Conservation (phyloP, 2,888 invertebrate species). For the Agrotis ipsilon region DNA sequence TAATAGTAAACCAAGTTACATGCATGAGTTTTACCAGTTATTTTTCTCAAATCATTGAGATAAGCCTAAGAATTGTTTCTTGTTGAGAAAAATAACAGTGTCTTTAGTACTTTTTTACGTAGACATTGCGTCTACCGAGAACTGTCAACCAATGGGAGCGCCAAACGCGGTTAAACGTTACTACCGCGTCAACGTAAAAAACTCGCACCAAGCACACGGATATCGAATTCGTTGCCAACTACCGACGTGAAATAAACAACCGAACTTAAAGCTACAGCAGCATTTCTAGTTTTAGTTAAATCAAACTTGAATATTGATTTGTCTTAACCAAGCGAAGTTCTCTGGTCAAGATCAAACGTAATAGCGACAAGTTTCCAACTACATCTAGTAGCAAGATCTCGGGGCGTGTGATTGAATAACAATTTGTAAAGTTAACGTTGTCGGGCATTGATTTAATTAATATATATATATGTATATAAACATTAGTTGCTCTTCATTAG, state of each 20-base stretch:
- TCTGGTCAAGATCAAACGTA: conserved; percentile 31
- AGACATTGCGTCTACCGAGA: no score
- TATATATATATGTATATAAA: no score
- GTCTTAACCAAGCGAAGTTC: conserved; percentile 21
- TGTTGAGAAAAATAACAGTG: conserved; percentile 22
- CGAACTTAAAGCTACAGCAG: conserved; percentile 13
- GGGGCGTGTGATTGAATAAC: conserved; percentile 49
- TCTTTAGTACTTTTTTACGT: no score
- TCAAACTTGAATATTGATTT: conserved; percentile 49
- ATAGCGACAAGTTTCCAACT: conserved; percentile 24
- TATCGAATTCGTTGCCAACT: conserved; percentile 34
- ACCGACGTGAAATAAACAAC: conserved; percentile 39
- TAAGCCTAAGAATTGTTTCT: no score
- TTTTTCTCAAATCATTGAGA: no score
- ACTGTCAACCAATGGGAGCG: no score
- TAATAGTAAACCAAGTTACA: no score
- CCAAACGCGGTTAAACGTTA: no score
- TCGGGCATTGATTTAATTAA: conserved; percentile 49
- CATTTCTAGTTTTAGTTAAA: conserved; percentile 35
- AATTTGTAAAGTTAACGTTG: conserved; percentile 55
- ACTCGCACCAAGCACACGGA: not conserved
- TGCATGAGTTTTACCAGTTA: no score
- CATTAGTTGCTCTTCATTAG: no score
- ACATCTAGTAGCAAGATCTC: conserved; percentile 35
- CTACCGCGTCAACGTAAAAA: no score